Evolutionary conservation across 1,140 invertebrate genomes (phyloP).

Genomic region (Formica selysi): DNA sequence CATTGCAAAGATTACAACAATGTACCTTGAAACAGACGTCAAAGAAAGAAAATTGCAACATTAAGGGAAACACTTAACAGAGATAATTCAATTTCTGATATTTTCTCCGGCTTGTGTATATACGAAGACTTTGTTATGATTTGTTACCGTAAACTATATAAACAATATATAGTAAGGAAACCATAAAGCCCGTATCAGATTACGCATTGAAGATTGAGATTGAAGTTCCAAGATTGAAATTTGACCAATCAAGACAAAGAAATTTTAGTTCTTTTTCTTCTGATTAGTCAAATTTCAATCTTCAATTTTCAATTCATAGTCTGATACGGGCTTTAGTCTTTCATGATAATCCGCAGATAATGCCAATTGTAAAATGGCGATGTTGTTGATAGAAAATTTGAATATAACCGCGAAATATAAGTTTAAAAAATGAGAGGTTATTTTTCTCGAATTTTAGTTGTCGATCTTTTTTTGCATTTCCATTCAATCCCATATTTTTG

Average conservation of each 20-base stretch:
- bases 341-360: background rate
- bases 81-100: background rate
- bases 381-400: background rate
- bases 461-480: background rate
- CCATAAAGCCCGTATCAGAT: too few species aligned
- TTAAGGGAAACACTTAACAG: background rate
- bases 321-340: background rate
- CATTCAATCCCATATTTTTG: background rate
- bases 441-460: too few species aligned
- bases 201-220: too few species aligned
- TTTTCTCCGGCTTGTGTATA: background rate
- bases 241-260: too few species aligned
- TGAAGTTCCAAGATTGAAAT: too few species aligned
- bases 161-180: background rate
- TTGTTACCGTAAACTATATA: background rate
- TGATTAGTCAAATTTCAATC: too few species aligned
- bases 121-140: too few species aligned
- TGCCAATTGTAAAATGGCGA: slow-evolving; percentile 34
- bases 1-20: background rate
- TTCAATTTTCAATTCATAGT: too few species aligned
- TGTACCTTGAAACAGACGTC: slow-evolving; percentile 3
- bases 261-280: too few species aligned
- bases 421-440: slow-evolving; percentile 6
- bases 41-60: background rate
- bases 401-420: slow-evolving; percentile 35